Conservation (phyloP, 2,888 invertebrate genomes). For the Hyles lineata region DNA sequence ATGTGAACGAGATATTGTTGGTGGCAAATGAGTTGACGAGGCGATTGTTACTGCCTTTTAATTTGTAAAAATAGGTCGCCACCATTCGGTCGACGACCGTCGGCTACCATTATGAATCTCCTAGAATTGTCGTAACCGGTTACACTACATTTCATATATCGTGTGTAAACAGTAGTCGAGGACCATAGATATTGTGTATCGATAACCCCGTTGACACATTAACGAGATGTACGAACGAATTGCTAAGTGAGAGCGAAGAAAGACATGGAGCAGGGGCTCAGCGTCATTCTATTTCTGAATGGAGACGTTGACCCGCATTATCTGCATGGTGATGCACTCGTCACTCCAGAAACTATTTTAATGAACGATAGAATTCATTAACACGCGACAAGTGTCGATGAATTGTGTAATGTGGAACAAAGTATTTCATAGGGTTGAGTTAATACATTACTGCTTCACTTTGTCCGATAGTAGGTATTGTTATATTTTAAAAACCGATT, state of each 20-base stretch:
- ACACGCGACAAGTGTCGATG: not conserved
- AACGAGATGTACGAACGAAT: constrained; percentile 75
- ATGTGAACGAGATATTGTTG: constrained; percentile 65
- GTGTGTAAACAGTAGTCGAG: constrained; percentile 60
- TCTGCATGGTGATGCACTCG: constrained; percentile 43
- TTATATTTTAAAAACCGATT: not conserved
- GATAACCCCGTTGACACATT: constrained; percentile 79
- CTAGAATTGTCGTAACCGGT: constrained; percentile 44
- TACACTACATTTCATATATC: constrained; percentile 49
- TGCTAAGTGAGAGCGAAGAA: constrained; percentile 72
- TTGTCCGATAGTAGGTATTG: no score
- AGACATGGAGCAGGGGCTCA: constrained; percentile 73
- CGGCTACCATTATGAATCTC: constrained; percentile 51
- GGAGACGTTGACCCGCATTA: constrained; percentile 77
- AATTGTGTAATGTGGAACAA: not conserved
- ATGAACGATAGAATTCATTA: constrained; percentile 31
- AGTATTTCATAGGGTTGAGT: no score
- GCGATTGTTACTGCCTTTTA: constrained; percentile 70
- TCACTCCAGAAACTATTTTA: constrained; percentile 33
- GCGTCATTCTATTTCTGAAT: constrained; percentile 72
- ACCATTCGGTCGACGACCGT: constrained; percentile 66
- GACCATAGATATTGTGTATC: constrained; percentile 63
- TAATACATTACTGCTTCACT: no score
- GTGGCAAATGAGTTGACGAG: constrained; percentile 67
- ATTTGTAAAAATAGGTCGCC: constrained; percentile 73